phyloP scores from a whole-genome alignment of 2,888 invertebrate genomes.

The Bimastos eiseni region DNA sequence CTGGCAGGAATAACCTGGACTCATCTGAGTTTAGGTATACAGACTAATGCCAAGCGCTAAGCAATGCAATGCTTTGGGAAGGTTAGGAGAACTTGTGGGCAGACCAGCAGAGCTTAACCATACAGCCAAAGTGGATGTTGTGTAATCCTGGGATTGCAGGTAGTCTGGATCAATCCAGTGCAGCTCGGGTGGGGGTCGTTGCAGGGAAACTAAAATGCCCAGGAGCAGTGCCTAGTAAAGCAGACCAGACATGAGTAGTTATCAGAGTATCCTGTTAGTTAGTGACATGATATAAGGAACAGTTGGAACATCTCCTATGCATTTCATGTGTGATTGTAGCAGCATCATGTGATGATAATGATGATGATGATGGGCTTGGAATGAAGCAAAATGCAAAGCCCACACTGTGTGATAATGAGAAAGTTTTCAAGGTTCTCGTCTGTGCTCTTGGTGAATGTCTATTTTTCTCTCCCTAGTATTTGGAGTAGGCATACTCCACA shows the following conservation, averaged over 20 bases:
- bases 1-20: neutral
- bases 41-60: neutral
- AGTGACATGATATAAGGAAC: no score
- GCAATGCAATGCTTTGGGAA: neutral
- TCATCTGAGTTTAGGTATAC: neutral
- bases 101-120: neutral
- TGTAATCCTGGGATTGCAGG: neutral
- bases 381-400: neutral
- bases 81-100: neutral
- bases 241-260: neutral
- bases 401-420: neutral
- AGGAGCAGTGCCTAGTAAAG: neutral
- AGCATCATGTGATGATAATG: neutral
- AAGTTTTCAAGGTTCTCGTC: neutral
- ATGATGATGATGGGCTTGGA: neutral
- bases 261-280: no score
- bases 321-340: neutral
- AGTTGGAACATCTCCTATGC: neutral
- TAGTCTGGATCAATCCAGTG: neutral
- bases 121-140: neutral
- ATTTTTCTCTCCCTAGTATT: neutral
- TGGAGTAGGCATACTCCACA: neutral
- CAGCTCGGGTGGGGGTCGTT: no score
- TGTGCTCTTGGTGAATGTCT: neutral
- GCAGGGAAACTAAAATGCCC: neutral